phyloP scores from a whole-genome alignment of 92 coral and sea anemone species.

The Paragorgia papillata region DNA sequence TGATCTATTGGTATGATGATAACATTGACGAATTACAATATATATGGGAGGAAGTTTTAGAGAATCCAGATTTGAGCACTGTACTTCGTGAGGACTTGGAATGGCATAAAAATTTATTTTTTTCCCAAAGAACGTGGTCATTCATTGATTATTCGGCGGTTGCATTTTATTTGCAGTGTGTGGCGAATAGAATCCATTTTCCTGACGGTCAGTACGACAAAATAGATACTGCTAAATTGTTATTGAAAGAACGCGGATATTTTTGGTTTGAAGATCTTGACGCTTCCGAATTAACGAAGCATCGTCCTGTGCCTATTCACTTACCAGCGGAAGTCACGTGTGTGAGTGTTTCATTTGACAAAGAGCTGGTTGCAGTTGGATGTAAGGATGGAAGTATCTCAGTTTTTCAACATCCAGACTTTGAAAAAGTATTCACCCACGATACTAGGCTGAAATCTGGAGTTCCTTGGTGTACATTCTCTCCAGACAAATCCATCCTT shows the following conservation, averaged over 20 bases:
- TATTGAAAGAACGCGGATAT: neutral
- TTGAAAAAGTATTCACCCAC: neutral
- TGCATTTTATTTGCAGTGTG: neutral
- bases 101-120: neutral
- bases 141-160: no score
- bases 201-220: neutral
- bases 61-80: neutral
- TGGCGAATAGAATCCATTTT: neutral
- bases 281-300: neutral
- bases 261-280: constrained; percentile 2
- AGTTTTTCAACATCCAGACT: neutral
- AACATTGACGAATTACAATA: neutral
- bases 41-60: neutral
- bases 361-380: constrained; percentile 3
- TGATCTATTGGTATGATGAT: neutral
- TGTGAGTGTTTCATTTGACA: neutral
- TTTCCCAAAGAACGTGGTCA: no score
- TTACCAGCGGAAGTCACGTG: neutral
- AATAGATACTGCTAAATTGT: neutral
- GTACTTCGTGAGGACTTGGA: neutral
- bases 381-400: neutral
- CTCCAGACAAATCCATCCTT: no score
- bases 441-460: neutral
- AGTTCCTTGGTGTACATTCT: no score
- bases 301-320: neutral